Percentiles rank a stretch among this genome's conserved stretches.
These are phyloP conservation scores for Coenonympha glycerion DNA, from an alignment of 2,888 invertebrate species.

Conservation along the genomic window DNA sequence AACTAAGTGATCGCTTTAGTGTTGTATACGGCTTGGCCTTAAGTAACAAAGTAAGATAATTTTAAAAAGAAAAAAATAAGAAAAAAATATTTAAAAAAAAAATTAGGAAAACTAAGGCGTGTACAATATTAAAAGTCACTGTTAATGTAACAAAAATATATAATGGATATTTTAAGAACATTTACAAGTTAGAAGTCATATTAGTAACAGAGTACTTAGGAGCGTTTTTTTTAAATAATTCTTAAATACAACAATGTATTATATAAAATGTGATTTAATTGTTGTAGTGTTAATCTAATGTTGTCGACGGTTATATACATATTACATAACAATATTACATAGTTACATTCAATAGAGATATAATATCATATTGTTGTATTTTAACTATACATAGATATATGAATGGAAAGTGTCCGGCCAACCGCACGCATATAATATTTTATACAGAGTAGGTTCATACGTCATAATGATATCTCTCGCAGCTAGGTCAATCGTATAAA, in stretches of 20 bases:
- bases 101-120: slow-evolving; percentile 52
- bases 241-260: slow-evolving; percentile 54
- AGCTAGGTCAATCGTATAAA: no score
- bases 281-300: slow-evolving; percentile 68
- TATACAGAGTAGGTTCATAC: slow-evolving; percentile 28
- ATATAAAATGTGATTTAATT: slow-evolving; percentile 71
- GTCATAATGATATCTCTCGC: no score
- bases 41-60: slow-evolving; percentile 65
- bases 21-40: slow-evolving; percentile 72
- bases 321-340: slow-evolving; percentile 60
- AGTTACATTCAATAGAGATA: slow-evolving; percentile 68
- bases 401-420: slow-evolving; percentile 69
- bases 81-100: slow-evolving; percentile 49
- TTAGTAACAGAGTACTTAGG: slow-evolving; percentile 66
- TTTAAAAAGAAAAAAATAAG: slow-evolving; percentile 46
- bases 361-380: slow-evolving; percentile 71
- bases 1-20: slow-evolving; percentile 64
- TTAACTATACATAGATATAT: slow-evolving; percentile 58
- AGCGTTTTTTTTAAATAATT: slow-evolving; percentile 41
- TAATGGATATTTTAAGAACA: slow-evolving; percentile 67
- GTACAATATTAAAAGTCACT: slow-evolving; percentile 71
- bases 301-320: slow-evolving; percentile 56
- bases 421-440: slow-evolving; percentile 59
- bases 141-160: slow-evolving; percentile 52
- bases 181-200: slow-evolving; percentile 65